Evolutionary conservation across 1,140 invertebrate species (phyloP).

Genomic region (Leptinotarsa defecta): DNA sequence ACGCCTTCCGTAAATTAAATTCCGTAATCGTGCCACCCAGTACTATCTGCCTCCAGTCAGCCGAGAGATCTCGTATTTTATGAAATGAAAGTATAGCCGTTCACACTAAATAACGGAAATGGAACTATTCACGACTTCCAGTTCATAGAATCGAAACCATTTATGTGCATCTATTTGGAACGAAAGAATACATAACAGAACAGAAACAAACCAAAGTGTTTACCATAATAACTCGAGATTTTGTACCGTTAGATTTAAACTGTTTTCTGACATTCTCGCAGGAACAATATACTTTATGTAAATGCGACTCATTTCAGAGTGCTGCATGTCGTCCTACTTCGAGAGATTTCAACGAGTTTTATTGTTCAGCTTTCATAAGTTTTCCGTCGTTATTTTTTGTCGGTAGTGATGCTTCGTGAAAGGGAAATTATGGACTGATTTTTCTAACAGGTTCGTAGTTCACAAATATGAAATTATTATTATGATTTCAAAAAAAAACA

Average conservation of each 20-base stretch:
- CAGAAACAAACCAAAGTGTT: conserved; percentile 6
- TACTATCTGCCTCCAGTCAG: no score
- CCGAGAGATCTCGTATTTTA: no score
- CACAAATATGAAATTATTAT: no score
- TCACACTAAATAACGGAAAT: conserved; percentile 6
- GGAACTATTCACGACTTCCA: background rate
- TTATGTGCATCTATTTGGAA: conserved; percentile 1
- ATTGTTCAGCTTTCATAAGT: background rate
- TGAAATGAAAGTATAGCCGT: no score
- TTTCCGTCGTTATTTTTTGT: no score
- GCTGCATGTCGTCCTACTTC: background rate
- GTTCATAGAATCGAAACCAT: conserved; percentile 6
- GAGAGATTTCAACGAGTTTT: background rate
- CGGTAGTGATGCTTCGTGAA: no score
- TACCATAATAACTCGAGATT: conserved; percentile 1
- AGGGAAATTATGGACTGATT: no score
- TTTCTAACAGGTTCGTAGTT: no score
- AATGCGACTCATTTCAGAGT: background rate
- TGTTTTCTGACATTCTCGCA: background rate
- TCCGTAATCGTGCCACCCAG: no score
- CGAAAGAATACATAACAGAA: conserved; percentile 1
- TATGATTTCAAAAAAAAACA: no score
- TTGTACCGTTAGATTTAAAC: background rate
- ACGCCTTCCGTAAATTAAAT: no score
- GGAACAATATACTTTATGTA: conserved; percentile 3